Conservation (phyloP, 2,797 vertebrate species). For the Lacerta bilineata region DNA sequence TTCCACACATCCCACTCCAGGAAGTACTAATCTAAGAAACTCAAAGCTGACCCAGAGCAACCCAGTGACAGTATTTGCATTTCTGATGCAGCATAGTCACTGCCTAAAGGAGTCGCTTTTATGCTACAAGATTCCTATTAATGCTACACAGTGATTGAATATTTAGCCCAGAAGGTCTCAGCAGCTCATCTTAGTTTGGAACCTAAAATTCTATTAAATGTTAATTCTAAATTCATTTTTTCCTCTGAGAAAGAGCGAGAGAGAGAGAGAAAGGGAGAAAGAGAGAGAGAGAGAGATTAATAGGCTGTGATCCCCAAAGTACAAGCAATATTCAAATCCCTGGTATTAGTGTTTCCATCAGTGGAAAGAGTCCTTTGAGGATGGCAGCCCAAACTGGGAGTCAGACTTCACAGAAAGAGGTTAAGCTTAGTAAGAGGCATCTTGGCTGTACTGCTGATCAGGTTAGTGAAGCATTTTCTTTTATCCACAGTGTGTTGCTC, state of each 20-base stretch:
- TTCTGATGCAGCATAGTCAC: conserved; percentile 11
- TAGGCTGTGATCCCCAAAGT: conserved; percentile 29
- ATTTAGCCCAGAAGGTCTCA: conserved; percentile 39
- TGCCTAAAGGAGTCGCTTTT: conserved; percentile 37
- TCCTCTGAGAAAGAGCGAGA: background rate
- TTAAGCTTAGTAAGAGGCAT: conserved; percentile 36
- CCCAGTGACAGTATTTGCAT: conserved; percentile 1
- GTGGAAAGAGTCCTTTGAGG: conserved; percentile 18
- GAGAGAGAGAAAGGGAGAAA: too few relatives aligned
- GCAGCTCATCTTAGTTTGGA: conserved; percentile 23
- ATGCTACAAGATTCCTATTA: conserved; percentile 25
- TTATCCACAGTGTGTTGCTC: conserved; percentile 37
- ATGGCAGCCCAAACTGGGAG: conserved; percentile 12
- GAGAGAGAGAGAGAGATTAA: background rate
- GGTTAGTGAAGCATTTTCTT: conserved; percentile 44
- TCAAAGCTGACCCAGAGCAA: conserved; percentile 3
- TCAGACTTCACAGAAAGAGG: conserved; percentile 32
- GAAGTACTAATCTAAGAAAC: conserved; percentile 9
- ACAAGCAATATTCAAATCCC: background rate
- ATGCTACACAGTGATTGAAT: conserved; percentile 26
- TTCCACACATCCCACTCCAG: background rate
- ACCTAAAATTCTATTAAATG: conserved; percentile 16
- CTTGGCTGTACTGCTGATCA: conserved; percentile 35
- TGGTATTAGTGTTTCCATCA: conserved; percentile 7
- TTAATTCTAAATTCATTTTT: conserved; percentile 31